Conservation (phyloP, 1,140 invertebrate genomes). For the Drosophila mayri region DNA sequence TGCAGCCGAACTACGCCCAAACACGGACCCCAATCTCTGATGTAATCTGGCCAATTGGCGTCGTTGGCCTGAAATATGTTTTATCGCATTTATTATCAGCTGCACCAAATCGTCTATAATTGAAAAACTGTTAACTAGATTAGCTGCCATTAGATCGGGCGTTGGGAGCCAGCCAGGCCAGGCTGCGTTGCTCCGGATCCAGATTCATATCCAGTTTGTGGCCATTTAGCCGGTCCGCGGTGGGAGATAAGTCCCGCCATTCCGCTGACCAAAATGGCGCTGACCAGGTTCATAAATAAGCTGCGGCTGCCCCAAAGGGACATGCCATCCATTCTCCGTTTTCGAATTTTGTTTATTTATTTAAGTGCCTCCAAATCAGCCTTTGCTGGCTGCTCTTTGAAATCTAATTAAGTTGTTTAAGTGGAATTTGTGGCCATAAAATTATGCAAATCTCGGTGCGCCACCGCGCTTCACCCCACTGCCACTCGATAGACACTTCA, state of each 20-base stretch:
- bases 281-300: constrained; percentile 64
- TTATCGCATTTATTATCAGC: constrained; percentile 83
- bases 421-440: constrained; percentile 78
- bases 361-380: constrained; percentile 77
- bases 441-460: constrained; percentile 69
- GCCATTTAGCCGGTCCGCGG: constrained; percentile 31
- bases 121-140: constrained; percentile 84
- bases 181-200: constrained; percentile 19
- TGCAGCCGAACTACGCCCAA: constrained; percentile 80
- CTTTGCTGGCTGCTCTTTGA: constrained; percentile 60
- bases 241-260: constrained; percentile 48
- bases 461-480: constrained; percentile 32
- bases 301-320: constrained; percentile 63
- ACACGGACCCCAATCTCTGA: constrained; percentile 48
- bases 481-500: constrained; percentile 43
- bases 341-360: constrained; percentile 69
- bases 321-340: constrained; percentile 73
- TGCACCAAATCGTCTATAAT: constrained; percentile 79
- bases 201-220: constrained; percentile 52
- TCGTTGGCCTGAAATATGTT: constrained; percentile 75
- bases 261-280: constrained; percentile 58
- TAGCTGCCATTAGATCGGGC: constrained; percentile 71
- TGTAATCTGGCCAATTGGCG: constrained; percentile 71
- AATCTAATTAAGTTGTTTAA: constrained; percentile 81
- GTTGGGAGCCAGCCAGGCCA: constrained; percentile 48